Percentiles rank a stretch among this genome's conserved stretches.
Conservation (phyloP, 2,888 invertebrate species). For the Nymphalis polychloros region DNA sequence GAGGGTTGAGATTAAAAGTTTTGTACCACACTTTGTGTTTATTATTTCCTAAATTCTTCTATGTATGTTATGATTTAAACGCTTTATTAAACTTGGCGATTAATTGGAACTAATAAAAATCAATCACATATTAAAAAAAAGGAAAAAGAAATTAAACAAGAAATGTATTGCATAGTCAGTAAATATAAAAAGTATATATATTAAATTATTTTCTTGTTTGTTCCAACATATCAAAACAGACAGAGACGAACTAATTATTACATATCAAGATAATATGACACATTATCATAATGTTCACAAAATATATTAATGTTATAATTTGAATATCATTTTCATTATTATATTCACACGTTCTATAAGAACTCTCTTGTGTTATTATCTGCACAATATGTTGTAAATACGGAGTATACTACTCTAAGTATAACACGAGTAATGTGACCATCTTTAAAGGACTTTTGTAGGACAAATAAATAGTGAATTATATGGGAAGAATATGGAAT, state of each 20-base stretch:
- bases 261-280: too few species aligned
- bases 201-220: too few species aligned
- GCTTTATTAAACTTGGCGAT: too few species aligned
- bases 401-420: constrained; percentile 35
- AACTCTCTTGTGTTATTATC: constrained; percentile 30
- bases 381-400: constrained; percentile 41
- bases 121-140: too few species aligned
- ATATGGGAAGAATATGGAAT: not conserved
- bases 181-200: too few species aligned
- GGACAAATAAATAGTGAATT: not conserved
- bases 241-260: too few species aligned
- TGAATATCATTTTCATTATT: constrained; percentile 5
- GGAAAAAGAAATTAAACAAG: too few species aligned
- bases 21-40: constrained; percentile 19
- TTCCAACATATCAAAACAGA: too few species aligned
- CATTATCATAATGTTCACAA: not conserved
- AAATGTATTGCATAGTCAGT: too few species aligned
- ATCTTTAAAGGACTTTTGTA: constrained; percentile 8
- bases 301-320: constrained; percentile 24
- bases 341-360: constrained; percentile 37
- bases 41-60: constrained; percentile 11
- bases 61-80: not conserved
- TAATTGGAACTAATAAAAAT: too few species aligned
- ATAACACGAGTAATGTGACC: constrained; percentile 29
- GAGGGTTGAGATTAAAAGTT: constrained; percentile 21